Evolutionary conservation across 2,113 vertebrate species (phyloP).

Genomic region (Morone saxatilis): DNA sequence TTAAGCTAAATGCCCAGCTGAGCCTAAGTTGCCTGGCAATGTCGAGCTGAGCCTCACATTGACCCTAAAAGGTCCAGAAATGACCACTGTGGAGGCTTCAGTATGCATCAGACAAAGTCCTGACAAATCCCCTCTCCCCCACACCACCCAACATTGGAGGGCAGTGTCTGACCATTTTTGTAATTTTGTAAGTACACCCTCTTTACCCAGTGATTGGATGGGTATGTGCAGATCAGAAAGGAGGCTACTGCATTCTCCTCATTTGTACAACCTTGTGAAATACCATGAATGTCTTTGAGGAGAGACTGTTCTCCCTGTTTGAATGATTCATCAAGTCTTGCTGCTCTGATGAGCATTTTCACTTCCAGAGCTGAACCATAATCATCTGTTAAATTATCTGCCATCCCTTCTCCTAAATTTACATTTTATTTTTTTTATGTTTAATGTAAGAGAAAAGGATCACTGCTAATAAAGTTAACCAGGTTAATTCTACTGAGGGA

Average conservation of each 20-base stretch:
- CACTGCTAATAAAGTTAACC: no score
- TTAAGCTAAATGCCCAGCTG: neutral
- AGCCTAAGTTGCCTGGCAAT: neutral
- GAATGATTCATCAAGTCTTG: neutral
- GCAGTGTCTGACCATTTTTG: neutral
- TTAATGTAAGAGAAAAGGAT: neutral
- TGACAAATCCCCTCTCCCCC: neutral
- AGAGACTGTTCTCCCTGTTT: neutral
- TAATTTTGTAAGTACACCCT: neutral
- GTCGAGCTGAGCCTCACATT: neutral
- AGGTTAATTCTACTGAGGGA: no score
- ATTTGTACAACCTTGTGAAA: neutral
- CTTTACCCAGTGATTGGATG: neutral
- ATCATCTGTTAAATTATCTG: neutral
- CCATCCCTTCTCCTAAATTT: neutral
- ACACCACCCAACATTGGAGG: neutral
- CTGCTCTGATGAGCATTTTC: neutral
- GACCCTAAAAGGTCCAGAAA: neutral
- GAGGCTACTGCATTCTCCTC: neutral
- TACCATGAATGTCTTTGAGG: neutral
- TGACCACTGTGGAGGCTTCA: neutral
- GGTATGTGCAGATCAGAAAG: no score
- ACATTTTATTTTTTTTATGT: neutral
- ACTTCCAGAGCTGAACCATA: neutral
- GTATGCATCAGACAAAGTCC: neutral